Evolutionary conservation across 2,797 vertebrate genomes (phyloP), one percentile per base, ranked within the genome.

Genomic region (Alcedo quadribrachys): DNA sequence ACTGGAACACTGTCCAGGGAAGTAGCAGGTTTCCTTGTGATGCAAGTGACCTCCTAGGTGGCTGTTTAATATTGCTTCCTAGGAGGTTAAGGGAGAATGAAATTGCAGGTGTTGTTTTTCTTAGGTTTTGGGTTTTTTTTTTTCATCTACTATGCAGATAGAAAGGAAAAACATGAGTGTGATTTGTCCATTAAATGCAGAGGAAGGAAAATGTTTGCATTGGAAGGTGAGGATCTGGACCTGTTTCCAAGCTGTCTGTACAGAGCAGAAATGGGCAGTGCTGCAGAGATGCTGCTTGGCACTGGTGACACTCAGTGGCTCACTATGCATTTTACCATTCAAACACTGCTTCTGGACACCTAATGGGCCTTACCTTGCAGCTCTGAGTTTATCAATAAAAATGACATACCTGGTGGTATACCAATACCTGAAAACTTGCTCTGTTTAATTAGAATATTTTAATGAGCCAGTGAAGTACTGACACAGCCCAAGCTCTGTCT

Each of bases 111-210:
- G 9, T 1, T 11, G 45, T 22, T 76, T 81, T 8, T n/a, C n/a
- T n/a, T n/a, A n/a, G n/a, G n/a, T n/a, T n/a, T n/a, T n/a, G n/a
- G n/a, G 32, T 33, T 33, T 33, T 33, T 6, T 33, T 33, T 33
- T 45, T 45, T 9, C 0, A 2, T 48, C 13, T 1, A 5, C 7
- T 2, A 7, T 37, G 13, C 15, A 60, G 60, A 16, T 9, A 3
- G 17, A 63, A 77, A 45, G 11, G 7, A 71, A 84, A 77, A 15
- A 21, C 25, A 22, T 57, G 12, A 43, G 42, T 37, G 9, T 12
- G 12, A 63, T 33, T 48, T 75, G 4, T 5, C 25, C 14, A n/a
- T 57, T 53, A 69, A 68, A 51, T 2, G 1, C 1, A 2, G 50
- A 70, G 35, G 14, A 54, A 70, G 35, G 14, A 37, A 62, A 67